Conservation (phyloP, 37 sponge, comb jelly and placozoan species). For the Chondrilla cf. caribensis region DNA sequence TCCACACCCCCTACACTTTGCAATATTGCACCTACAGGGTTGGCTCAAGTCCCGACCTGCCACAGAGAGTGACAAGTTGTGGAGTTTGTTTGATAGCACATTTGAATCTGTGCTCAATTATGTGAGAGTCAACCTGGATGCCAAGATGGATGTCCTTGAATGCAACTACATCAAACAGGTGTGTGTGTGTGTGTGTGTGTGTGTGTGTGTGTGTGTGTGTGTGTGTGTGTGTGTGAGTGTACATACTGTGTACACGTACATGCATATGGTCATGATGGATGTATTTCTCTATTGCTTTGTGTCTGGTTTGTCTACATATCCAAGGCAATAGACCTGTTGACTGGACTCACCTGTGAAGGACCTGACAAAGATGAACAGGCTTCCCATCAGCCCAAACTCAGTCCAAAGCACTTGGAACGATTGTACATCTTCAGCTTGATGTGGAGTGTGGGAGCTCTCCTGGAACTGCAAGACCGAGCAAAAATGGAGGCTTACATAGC, state of each 20-base stretch:
- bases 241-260: not conserved
- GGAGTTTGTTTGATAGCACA: slow-evolving; percentile 69
- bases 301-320: slow-evolving; percentile 1
- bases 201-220: not conserved
- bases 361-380: slow-evolving; percentile 30
- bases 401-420: slow-evolving; percentile 69
- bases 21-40: no score
- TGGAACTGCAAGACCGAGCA: slow-evolving; percentile 89
- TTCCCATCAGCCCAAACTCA: not conserved
- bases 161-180: slow-evolving; percentile 96
- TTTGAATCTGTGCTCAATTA: slow-evolving; percentile 77
- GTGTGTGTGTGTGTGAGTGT: not conserved
- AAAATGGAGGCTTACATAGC: slow-evolving; percentile 83
- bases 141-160: slow-evolving; percentile 89
- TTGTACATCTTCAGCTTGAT: slow-evolving; percentile 92
- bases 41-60: slow-evolving; percentile 74
- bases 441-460: slow-evolving; percentile 97
- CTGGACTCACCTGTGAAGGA: slow-evolving; percentile 64
- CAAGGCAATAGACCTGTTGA: slow-evolving; percentile 82
- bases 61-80: slow-evolving; percentile 32
- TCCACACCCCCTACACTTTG: no score
- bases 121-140: slow-evolving; percentile 59
- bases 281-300: not conserved
- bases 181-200: not conserved
- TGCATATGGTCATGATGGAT: no score